Conservation (phyloP, 2,888 invertebrate genomes). For the Anthrax anthrax region DNA sequence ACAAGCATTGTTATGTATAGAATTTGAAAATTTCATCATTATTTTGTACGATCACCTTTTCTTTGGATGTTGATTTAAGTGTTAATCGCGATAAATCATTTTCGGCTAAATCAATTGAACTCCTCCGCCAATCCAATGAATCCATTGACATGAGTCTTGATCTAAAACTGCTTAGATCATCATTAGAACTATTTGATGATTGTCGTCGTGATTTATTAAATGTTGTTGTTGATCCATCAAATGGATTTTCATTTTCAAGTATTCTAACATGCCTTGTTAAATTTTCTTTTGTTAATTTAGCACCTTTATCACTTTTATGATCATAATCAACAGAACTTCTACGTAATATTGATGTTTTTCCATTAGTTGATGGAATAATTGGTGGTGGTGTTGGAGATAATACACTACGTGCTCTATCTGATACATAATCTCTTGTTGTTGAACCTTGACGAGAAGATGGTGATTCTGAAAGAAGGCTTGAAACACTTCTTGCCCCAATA, state of each 20-base stretch:
- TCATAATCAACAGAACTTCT: constrained; percentile 1
- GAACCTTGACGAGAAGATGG: not conserved
- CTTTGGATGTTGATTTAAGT: not conserved
- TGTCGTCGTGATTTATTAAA: constrained; percentile 1
- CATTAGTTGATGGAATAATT: not conserved
- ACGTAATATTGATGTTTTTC: constrained; percentile 2
- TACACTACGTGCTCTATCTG: not conserved
- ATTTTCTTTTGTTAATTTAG: constrained; percentile 10
- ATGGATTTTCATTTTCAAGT: constrained; percentile 6
- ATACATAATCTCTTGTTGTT: constrained; percentile 1
- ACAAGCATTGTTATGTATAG: too few species aligned
- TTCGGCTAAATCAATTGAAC: not conserved
- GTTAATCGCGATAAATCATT: not conserved
- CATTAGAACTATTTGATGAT: not conserved
- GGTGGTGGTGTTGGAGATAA: not conserved
- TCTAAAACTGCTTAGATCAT: not conserved
- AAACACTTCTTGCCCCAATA: constrained; percentile 8
- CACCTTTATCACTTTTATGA: constrained; percentile 2
- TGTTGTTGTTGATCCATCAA: not conserved
- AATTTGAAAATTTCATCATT: too few species aligned
- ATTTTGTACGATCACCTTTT: not conserved
- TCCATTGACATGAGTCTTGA: constrained; percentile 11
- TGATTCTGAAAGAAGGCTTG: not conserved
- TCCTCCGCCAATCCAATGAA: constrained; percentile 5
- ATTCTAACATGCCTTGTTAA: constrained; percentile 10